Percentiles rank a stretch among this genome's conserved stretches.
These are phyloP conservation scores for Drosophila mayaguana DNA, from an alignment of 2,888 invertebrate genomes.

Conservation along the genomic window DNA sequence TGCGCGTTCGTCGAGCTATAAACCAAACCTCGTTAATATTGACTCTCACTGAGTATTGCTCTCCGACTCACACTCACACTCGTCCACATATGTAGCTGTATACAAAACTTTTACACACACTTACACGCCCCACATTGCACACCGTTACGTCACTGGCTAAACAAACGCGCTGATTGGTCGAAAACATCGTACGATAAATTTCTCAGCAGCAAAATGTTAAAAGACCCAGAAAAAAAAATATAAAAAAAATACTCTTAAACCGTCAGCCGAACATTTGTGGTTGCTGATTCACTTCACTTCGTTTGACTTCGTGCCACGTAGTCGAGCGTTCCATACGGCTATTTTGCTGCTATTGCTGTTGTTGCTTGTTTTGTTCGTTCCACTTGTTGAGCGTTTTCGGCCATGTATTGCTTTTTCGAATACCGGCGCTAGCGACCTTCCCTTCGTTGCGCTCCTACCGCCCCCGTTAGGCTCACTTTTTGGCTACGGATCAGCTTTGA, in stretches of 20 bases:
- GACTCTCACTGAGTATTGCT: conserved; percentile 4
- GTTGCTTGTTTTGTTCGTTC: conserved; percentile 20
- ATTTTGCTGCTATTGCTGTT: not conserved
- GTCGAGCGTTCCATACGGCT: conserved; percentile 23
- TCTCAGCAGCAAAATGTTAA: conserved; percentile 71
- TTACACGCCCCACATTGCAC: conserved; percentile 53
- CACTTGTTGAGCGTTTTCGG: conserved; percentile 70
- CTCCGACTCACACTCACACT: conserved; percentile 1
- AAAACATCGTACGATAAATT: conserved; percentile 84
- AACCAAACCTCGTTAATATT: conserved; percentile 27
- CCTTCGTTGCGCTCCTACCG: conserved; percentile 5
- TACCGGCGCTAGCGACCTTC: conserved; percentile 44
- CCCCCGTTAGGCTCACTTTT: too few species aligned
- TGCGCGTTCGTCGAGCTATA: conserved; percentile 22
- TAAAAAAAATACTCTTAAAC: conserved; percentile 44
- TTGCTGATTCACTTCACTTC: conserved; percentile 65
- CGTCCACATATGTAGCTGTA: not conserved
- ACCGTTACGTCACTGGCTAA: conserved; percentile 83
- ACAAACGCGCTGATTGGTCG: conserved; percentile 82
- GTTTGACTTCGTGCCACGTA: conserved; percentile 71
- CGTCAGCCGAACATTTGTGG: conserved; percentile 36
- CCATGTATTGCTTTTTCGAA: conserved; percentile 33
- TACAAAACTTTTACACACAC: conserved; percentile 13
- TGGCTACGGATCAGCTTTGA: conserved; percentile 17
- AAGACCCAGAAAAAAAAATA: conserved; percentile 69